Base-by-base conservation (phyloP, 2,888 invertebrate genomes). In the Nephrotoma flavescens region DNA sequence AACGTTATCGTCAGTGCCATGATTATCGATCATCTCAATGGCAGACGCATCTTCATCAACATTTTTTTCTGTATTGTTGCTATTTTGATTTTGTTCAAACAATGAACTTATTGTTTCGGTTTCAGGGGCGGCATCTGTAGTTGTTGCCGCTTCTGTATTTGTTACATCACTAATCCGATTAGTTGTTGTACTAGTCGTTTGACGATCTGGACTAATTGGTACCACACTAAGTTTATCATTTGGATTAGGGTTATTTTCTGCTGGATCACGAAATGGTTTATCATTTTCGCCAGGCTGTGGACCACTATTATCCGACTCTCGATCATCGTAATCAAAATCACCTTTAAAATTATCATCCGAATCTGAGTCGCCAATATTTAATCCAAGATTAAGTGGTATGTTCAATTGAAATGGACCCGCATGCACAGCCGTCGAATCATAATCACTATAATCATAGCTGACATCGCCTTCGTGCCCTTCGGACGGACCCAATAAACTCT, bases 361-460 rank as follows among this genome's bases (percentile, higher is more conserved):
- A n/a, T 11, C 7, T 7, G 42, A 1, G n/a, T 84, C 42, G 5
- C 9, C 71, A 31, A 9, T 11, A 71, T n/a, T 31, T 9, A 71
- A 31, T 71, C 71, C 71, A 42, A 84, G 1, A 84, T 84, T 84
- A 4, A 90, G 88, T 87, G 91, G 91, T 87, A 91, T 90, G 87
- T 91, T 90, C 83, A 91, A 91, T 87, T 92, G 92, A 42, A 91
- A 88, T 0, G 91, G 91, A 5, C 90, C 91, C 88, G 52, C 42
- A 5, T 42, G 71, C 3, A 71, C 71, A 42, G 57, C 41, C 12
- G 86, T 12, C 6, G 88, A 41, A 15, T 88, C 87, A 15, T 87
- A 88, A 41, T 83, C 87, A 9, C 87, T 88, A 86, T 91, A 91
- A 85, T 91, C 89, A 31, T 90, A 90, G 85, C 89, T 90, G 5